Evolutionary conservation across 2,113 vertebrate species (phyloP).

Genomic region (Athene noctua): DNA sequence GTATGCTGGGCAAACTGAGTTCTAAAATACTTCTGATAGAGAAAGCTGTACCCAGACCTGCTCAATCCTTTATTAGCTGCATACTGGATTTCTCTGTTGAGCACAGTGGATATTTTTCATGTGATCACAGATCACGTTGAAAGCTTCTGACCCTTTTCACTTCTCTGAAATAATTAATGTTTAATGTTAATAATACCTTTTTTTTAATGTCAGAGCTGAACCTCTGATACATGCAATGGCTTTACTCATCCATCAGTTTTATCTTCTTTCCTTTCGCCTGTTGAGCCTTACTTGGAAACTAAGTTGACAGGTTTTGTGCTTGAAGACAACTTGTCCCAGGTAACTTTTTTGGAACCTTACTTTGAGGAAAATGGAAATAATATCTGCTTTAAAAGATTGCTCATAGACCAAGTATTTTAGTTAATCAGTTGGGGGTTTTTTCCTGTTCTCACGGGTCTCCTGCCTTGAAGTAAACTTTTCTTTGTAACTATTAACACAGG

Average conservation of each 20-base stretch:
- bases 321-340: background rate
- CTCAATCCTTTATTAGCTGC: background rate
- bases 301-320: background rate
- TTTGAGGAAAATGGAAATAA: background rate
- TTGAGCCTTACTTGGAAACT: background rate
- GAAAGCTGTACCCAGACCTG: background rate
- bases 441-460: background rate
- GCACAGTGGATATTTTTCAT: background rate
- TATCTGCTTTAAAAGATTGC: background rate
- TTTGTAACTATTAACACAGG: constrained; percentile 2
- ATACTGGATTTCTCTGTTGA: background rate
- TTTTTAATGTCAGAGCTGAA: background rate
- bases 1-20: background rate
- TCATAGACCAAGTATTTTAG: background rate
- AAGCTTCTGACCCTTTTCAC: background rate
- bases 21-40: background rate
- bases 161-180: background rate
- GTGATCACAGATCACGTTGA: background rate
- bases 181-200: background rate
- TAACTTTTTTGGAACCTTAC: background rate
- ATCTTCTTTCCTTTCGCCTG: background rate
- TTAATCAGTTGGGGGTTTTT: background rate
- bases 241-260: background rate
- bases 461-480: background rate
- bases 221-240: background rate